A percentile compares a stretch with the other conserved stretches of the same genome.
These are phyloP conservation scores for Coreius guichenoti DNA, from an alignment of 2,797 vertebrate species.

Conservation along the genomic window DNA sequence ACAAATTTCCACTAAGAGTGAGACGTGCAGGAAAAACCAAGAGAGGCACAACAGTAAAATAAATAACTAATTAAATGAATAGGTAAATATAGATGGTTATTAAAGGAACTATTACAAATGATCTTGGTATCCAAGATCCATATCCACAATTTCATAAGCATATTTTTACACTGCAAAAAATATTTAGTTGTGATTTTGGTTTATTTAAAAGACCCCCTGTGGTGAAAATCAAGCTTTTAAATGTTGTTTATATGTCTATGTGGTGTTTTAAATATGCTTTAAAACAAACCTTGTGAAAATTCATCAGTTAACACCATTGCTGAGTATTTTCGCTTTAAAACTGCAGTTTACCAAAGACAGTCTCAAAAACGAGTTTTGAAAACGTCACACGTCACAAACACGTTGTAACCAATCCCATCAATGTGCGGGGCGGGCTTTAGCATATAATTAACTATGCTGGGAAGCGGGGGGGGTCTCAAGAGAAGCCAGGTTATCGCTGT, in stretches of 20 bases:
- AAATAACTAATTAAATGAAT: conserved; percentile 43
- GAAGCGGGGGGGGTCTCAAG: too few relatives aligned
- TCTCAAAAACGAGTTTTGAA: too few relatives aligned
- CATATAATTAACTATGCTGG: too few relatives aligned
- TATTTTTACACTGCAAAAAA: not conserved
- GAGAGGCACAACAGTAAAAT: conserved; percentile 69
- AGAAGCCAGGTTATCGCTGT: too few relatives aligned
- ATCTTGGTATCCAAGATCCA: conserved; percentile 37
- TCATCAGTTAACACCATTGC: not conserved
- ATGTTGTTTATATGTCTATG: not conserved
- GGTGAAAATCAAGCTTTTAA: not conserved
- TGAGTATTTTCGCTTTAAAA: too few relatives aligned
- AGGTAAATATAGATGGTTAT: conserved; percentile 63
- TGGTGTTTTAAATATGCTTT: not conserved
- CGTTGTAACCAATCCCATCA: too few relatives aligned
- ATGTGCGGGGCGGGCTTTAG: too few relatives aligned
- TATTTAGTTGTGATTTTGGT: not conserved
- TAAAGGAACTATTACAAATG: conserved; percentile 61
- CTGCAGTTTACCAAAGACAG: too few relatives aligned
- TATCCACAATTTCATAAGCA: not conserved
- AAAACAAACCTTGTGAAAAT: not conserved
- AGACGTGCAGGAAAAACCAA: conserved; percentile 64
- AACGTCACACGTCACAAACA: too few relatives aligned
- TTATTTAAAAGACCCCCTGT: not conserved
- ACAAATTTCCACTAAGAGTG: conserved; percentile 76